Evolutionary conservation across 2,888 invertebrate species (phyloP).

Genomic region (Dorcus parallelipipedus): DNA sequence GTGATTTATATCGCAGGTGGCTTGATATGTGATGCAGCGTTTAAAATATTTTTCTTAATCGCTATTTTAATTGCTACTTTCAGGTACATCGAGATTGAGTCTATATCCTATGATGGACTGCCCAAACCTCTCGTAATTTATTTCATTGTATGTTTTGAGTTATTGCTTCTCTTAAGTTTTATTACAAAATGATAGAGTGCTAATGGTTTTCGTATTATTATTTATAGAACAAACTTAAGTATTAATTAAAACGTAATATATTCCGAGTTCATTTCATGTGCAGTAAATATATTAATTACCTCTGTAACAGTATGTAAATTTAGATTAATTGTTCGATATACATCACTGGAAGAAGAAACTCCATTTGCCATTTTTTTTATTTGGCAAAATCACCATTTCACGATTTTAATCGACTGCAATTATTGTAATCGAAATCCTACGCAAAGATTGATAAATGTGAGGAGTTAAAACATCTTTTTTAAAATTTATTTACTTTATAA

Average conservation of each 20-base stretch:
- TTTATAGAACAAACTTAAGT: slow-evolving; percentile 2
- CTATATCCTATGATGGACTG: slow-evolving; percentile 18
- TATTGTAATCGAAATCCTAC: too few relatives aligned
- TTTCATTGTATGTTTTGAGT: slow-evolving; percentile 15
- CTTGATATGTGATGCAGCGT: slow-evolving; percentile 47
- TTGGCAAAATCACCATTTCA: too few relatives aligned
- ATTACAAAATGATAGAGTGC: slow-evolving; percentile 10
- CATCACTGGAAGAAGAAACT: too few relatives aligned
- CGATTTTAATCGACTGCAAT: too few relatives aligned
- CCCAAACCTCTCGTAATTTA: slow-evolving; percentile 16
- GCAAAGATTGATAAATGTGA: too few relatives aligned
- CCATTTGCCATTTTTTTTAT: too few relatives aligned
- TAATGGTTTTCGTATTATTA: slow-evolving; percentile 13
- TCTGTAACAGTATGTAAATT: too few relatives aligned
- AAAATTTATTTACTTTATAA: too few relatives aligned
- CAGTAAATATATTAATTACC: background rate
- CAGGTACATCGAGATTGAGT: slow-evolving; percentile 28
- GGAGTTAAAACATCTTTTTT: too few relatives aligned
- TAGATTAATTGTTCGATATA: too few relatives aligned
- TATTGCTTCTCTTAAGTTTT: slow-evolving; percentile 7
- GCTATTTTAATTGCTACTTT: slow-evolving; percentile 45
- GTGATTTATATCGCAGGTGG: slow-evolving; percentile 45
- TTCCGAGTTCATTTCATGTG: background rate
- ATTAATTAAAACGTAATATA: background rate
- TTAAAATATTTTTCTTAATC: slow-evolving; percentile 43